Conservation (phyloP, 2,113 vertebrate genomes). For the Gallinago media region DNA sequence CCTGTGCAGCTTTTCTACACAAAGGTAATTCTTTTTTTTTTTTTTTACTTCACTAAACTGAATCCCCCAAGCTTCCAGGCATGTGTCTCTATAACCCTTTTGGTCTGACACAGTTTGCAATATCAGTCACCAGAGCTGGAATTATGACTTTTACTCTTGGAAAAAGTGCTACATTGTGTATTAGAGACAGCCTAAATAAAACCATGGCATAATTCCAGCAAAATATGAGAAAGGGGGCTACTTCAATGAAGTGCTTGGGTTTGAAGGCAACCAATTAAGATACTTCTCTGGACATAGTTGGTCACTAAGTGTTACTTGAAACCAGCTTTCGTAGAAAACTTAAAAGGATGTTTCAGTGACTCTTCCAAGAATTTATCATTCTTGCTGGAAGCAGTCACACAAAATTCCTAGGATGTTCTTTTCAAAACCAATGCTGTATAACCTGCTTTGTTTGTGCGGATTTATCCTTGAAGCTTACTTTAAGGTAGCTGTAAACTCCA, state of each 20-base stretch:
- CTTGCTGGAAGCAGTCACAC: neutral
- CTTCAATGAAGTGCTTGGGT: neutral
- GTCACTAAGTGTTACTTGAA: neutral
- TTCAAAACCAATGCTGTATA: neutral
- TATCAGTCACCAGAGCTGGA: neutral
- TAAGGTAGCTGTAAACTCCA: neutral
- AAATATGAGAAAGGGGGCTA: fast-evolving
- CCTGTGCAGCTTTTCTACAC: neutral
- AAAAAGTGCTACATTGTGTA: neutral
- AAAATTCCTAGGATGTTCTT: neutral
- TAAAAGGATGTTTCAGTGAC: neutral
- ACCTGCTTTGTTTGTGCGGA: neutral
- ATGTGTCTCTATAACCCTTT: neutral
- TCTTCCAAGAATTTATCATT: neutral
- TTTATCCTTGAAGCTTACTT: neutral
- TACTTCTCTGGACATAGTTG: neutral
- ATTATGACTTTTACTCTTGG: neutral
- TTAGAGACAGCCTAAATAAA: neutral
- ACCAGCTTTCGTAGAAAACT: neutral
- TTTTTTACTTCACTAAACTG: neutral
- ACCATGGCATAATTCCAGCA: neutral
- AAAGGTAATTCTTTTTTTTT: neutral
- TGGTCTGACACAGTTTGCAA: neutral
- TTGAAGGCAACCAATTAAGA: neutral
- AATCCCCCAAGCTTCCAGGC: neutral